Conservation (phyloP, 92 coral and sea anemone genomes). For the Desmophyllum pertusum region DNA sequence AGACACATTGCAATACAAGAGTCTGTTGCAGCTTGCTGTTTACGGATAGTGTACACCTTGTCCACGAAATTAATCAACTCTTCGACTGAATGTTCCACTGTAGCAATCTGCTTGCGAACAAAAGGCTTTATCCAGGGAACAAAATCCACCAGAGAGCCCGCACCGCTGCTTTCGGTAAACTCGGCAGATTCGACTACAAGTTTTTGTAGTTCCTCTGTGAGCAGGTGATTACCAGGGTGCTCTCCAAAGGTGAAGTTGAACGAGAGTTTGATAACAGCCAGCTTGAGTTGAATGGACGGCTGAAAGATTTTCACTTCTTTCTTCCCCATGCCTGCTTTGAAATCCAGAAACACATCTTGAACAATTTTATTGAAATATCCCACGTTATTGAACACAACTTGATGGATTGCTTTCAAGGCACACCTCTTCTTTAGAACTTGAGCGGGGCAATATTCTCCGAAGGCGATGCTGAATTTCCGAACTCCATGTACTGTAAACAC, state of each 20-base stretch:
- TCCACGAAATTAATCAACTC: slow-evolving; percentile 56
- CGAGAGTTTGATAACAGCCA: slow-evolving; percentile 44
- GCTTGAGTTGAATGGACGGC: slow-evolving; percentile 42
- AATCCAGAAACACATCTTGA: slow-evolving; percentile 38
- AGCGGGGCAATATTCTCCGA: slow-evolving; percentile 67
- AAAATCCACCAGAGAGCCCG: slow-evolving; percentile 59
- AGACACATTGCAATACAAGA: slow-evolving; percentile 53
- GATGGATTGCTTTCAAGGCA: slow-evolving; percentile 64
- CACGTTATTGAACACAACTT: slow-evolving; percentile 49
- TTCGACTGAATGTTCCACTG: slow-evolving; percentile 50
- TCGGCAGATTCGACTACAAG: slow-evolving; percentile 52
- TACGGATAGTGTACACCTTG: slow-evolving; percentile 52
- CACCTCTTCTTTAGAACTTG: slow-evolving; percentile 58
- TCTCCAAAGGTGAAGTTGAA: slow-evolving; percentile 66
- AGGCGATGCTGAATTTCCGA: slow-evolving; percentile 64
- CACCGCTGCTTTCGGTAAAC: slow-evolving; percentile 58
- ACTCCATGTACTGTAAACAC: slow-evolving; percentile 45
- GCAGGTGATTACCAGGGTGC: slow-evolving; percentile 32
- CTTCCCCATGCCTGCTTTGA: slow-evolving; percentile 29
- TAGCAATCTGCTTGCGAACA: slow-evolving; percentile 41
- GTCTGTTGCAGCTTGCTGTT: slow-evolving; percentile 16
- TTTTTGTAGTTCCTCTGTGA: slow-evolving; percentile 41
- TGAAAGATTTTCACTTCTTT: slow-evolving; percentile 35
- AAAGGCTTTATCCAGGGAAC: slow-evolving; percentile 71
- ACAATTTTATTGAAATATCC: slow-evolving; percentile 45